Evolutionary conservation across 2,888 invertebrate genomes (phyloP).

Genomic region (Agrotis puta): DNA sequence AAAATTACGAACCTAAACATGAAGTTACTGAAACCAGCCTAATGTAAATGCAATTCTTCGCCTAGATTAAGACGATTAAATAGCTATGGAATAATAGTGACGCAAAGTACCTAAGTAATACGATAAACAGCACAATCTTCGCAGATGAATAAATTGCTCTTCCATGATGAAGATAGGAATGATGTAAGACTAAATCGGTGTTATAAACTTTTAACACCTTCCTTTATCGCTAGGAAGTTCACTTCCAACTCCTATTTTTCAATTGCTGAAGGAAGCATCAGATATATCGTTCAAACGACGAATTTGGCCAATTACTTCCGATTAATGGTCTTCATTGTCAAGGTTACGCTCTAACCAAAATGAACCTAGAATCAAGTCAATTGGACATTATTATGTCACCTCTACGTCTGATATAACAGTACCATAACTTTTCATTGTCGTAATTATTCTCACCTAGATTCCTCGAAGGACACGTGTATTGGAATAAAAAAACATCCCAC

Average conservation of each 20-base stretch:
- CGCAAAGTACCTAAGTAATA: neutral
- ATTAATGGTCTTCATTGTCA: constrained; percentile 42
- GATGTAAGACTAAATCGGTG: constrained; percentile 36
- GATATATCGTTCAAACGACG: constrained; percentile 11
- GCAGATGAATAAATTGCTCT: constrained; percentile 20
- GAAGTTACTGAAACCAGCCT: neutral
- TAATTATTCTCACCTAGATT: no score
- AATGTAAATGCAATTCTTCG: neutral
- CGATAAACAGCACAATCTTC: neutral
- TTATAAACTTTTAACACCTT: constrained; percentile 20
- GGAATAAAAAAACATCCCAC: no score
- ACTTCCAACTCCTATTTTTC: constrained; percentile 42
- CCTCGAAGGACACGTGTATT: no score
- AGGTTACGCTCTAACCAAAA: constrained; percentile 33
- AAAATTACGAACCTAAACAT: neutral
- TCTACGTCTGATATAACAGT: neutral
- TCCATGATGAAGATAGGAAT: neutral
- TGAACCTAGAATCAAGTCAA: constrained; percentile 3
- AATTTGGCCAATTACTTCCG: constrained; percentile 40
- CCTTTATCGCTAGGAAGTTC: constrained; percentile 21
- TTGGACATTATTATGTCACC: constrained; percentile 4
- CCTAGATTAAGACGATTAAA: neutral
- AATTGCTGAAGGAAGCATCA: constrained; percentile 32
- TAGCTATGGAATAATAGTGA: neutral
- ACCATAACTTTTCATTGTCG: no score